Base-by-base conservation (phyloP, 2,797 vertebrate genomes). In the Botia kubotai region DNA sequence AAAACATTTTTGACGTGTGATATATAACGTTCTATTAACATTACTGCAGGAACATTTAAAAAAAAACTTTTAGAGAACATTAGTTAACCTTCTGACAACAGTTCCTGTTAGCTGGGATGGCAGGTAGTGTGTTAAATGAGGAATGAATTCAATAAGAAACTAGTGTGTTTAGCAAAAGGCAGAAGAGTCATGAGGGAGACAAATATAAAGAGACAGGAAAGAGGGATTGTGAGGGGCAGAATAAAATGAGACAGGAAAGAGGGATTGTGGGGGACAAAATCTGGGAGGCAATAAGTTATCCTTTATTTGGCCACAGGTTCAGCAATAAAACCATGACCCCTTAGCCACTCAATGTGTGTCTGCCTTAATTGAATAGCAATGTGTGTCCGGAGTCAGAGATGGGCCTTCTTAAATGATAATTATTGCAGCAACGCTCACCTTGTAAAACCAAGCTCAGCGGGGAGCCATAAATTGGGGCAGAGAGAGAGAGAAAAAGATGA, bases 301-400 rank as follows among this genome's bases (percentile, higher is more conserved):
- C 46, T 82, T 81, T 81, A 81, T 86, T 86, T 63, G 36, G 60
- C 72, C 53, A 80, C 46, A 67, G 52, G 74, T 60, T 84, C 75
- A 75, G 17, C 70, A 46, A 80, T 82, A 67, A 86, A 72, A 74
- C 21, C 60, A 26, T 72, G 83, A 73, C 60, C 80, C 29, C 70
- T 62, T 70, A 55, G 57, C 55, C 55, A 6, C 62, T 52, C 6
- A 17, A 63, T 80, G 52, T 78, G 65, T 74, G 77, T 74, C 68
- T 80, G 36, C 60, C 12, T 72, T 82, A 72, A 75, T 80, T 84
- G 70, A 83, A 84, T 75, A 26, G 69, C 50, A 52, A 17, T 76
- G 46, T 65, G 58, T 36, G 76, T 79, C 55, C 33, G 6, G 52
- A 75, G 83, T 77, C 57, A 72, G 63, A 43, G 66, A 52, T 23